These are phyloP conservation scores for Goniozus legneri DNA, from an alignment of 1,140 invertebrate genomes.

Conservation along the genomic window DNA sequence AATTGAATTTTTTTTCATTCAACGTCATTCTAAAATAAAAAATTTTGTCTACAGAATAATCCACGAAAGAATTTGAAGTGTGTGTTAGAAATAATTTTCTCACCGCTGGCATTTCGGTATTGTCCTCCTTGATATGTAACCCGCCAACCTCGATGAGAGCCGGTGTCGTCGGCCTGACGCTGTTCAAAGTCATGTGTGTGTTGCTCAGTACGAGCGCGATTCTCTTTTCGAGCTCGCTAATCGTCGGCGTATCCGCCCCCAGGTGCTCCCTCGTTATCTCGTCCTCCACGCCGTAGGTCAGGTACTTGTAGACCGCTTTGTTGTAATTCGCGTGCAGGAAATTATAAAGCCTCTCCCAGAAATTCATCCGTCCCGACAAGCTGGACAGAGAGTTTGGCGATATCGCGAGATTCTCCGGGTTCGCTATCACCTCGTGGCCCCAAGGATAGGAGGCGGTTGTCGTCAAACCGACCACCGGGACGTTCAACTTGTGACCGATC, in stretches of 20 bases:
- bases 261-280: slow-evolving; percentile 43
- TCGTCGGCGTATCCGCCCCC: slow-evolving; percentile 35
- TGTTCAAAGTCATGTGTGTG: slow-evolving; percentile 55
- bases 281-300: slow-evolving; percentile 27
- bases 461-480: slow-evolving; percentile 59
- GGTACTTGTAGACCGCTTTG: slow-evolving; percentile 24
- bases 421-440: slow-evolving; percentile 60
- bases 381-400: slow-evolving; percentile 59
- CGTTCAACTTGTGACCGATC: slow-evolving; percentile 55
- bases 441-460: slow-evolving; percentile 61
- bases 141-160: slow-evolving; percentile 60
- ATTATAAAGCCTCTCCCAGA: slow-evolving; percentile 61
- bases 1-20: no score
- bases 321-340: slow-evolving; percentile 15
- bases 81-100: no score
- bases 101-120: slow-evolving; percentile 23
- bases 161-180: slow-evolving; percentile 49
- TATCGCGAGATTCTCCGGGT: slow-evolving; percentile 61
- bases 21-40: no score
- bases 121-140: slow-evolving; percentile 51
- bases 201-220: slow-evolving; percentile 58
- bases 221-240: slow-evolving; percentile 49
- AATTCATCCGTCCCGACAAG: slow-evolving; percentile 58
- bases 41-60: no score
- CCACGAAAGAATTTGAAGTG: no score